A percentile compares a stretch with the other conserved stretches of the same genome.
phyloP scores from a whole-genome alignment of 2,888 invertebrate genomes.

The Hoplodrina blanda region DNA sequence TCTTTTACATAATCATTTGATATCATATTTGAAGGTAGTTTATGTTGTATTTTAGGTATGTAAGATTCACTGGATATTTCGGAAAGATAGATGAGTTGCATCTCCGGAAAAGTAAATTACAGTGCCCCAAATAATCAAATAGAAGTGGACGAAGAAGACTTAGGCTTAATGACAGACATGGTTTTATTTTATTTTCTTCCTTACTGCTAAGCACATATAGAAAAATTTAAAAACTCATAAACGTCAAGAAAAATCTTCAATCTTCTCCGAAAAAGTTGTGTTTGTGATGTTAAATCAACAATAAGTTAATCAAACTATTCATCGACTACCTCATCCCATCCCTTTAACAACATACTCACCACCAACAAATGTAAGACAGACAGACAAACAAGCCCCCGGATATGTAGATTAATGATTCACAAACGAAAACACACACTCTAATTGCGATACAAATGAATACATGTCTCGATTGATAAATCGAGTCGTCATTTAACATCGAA shows the following conservation, averaged over 20 bases:
- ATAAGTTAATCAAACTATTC: not conserved
- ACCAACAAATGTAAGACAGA: conserved; percentile 76
- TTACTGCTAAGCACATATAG: too few relatives aligned
- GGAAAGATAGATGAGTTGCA: too few relatives aligned
- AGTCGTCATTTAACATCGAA: conserved; percentile 61
- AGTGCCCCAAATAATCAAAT: too few relatives aligned
- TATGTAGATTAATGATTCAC: conserved; percentile 86
- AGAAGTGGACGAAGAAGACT: too few relatives aligned
- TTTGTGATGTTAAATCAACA: not conserved
- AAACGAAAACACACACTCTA: conserved; percentile 79
- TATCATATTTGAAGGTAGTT: too few relatives aligned
- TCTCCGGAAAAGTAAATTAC: too few relatives aligned
- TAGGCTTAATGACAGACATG: too few relatives aligned
- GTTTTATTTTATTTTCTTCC: too few relatives aligned
- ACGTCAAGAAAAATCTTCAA: not conserved
- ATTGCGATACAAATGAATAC: conserved; percentile 86
- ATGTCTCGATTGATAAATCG: conserved; percentile 65
- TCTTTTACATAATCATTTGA: too few relatives aligned
- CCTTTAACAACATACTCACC: conserved; percentile 41
- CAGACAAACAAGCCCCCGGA: conserved; percentile 80
- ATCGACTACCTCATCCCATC: conserved; percentile 38
- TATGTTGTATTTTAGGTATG: too few relatives aligned
- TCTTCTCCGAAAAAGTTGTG: not conserved
- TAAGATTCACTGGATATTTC: too few relatives aligned
- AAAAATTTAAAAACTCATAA: too few relatives aligned